Base-by-base conservation (phyloP, 2,888 invertebrate genomes). In the Phortica okadai region DNA sequence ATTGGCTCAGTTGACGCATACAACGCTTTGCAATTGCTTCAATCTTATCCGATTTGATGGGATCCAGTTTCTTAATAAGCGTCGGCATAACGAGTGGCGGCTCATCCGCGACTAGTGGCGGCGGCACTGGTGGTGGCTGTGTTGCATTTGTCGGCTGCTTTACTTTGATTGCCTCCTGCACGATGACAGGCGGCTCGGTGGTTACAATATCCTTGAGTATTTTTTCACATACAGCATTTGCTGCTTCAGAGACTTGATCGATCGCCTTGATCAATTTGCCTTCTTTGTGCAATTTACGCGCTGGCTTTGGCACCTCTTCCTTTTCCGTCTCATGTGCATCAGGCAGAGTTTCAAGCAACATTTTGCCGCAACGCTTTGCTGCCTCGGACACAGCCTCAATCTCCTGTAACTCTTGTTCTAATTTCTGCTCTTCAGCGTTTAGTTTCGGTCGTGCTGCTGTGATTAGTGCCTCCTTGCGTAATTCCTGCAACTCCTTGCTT, bases 401-500 rank as follows among this genome's bases (percentile, higher is more conserved):
- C 74, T 92, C 91, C n/a, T 89, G 86, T 77, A 91, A 77, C 33
- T 90, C 90, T 58, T 89, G 78, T 25, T 90, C 91, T 10, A 90
- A 69, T 64, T 83, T 82, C 4, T 86, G 84, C 8, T 90, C 86
- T 16, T 90, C 89, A 0, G 83, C 79, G 72, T 83, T 85, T 0
- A 84, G 14, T 42, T 89, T 90, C 4, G 90, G 88, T 0, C 88
- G 81, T 0, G 89, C 85, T 0, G 89, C 83, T 1, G 89, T 89
- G 0, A 90, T 89, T 5, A 90, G 73, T 0, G 91, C 90, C 78
- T 90, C 92, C 74, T 89, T 90, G 58, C 92, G 86, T 4, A 94
- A 87, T 88, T 94, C 94, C 64, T 93, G 93, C 87, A 95, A 91
- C 79, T 95, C 95, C 80, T 94, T 93, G n/a, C 94, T 94, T 84